Conservation (phyloP, 2,888 invertebrate species). For the Imbricaverruca yamaguchii region DNA sequence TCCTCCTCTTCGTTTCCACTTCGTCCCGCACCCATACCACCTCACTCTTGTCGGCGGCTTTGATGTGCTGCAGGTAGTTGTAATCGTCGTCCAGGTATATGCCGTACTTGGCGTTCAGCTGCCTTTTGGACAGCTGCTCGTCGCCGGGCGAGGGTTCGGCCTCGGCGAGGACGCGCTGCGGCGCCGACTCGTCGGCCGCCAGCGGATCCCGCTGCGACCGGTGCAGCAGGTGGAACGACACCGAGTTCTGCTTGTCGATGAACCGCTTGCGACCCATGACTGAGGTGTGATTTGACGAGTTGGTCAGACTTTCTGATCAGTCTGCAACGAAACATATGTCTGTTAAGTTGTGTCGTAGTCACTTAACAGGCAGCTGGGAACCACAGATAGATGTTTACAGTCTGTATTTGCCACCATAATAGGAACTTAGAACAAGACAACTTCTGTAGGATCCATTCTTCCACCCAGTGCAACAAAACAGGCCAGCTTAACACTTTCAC, state of each 20-base stretch:
- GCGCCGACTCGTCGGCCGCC: slow-evolving; percentile 76
- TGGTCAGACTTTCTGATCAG: too few species aligned
- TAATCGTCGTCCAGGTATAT: slow-evolving; percentile 92
- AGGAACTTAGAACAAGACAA: too few species aligned
- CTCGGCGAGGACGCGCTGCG: slow-evolving; percentile 74
- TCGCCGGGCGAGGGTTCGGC: slow-evolving; percentile 36
- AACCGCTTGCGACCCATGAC: slow-evolving; percentile 8
- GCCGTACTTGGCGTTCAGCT: slow-evolving; percentile 76
- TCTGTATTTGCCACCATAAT: too few species aligned
- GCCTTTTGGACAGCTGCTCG: slow-evolving; percentile 48
- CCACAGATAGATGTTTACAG: too few species aligned
- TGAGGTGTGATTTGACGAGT: not conserved
- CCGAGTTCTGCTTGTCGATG: not conserved
- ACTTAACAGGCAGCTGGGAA: too few species aligned
- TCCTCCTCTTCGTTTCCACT: not conserved
- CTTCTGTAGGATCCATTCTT: too few species aligned
- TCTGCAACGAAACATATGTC: too few species aligned
- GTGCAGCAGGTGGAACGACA: not conserved
- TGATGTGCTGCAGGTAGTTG: slow-evolving; percentile 87
- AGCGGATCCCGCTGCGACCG: slow-evolving; percentile 89
- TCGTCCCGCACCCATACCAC: not conserved
- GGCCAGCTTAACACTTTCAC: too few species aligned
- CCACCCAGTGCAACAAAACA: too few species aligned
- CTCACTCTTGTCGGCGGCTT: slow-evolving; percentile 42
- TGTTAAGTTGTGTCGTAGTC: too few species aligned